phyloP scores from a whole-genome alignment of 2,888 invertebrate genomes.

The Euplexia lucipara region DNA sequence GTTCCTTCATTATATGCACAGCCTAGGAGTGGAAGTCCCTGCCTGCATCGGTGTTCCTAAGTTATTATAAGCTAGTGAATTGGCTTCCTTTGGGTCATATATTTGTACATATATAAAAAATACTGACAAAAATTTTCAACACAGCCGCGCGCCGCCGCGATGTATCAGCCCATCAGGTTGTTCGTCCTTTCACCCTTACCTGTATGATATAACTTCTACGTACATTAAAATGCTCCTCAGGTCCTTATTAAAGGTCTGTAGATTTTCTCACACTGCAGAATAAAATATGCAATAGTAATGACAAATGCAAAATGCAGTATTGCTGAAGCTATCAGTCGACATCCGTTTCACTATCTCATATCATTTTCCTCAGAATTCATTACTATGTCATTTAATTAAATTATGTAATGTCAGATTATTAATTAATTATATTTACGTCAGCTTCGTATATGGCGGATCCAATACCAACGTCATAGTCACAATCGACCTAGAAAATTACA shows the following conservation, averaged over 20 bases:
- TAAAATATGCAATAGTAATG: neutral
- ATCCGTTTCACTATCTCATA: conserved; percentile 39
- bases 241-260: neutral
- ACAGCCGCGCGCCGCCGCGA: too few species aligned
- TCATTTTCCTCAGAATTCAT: conserved; percentile 14
- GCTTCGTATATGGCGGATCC: conserved; percentile 52
- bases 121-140: too few species aligned
- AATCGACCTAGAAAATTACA: conserved; percentile 75
- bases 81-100: too few species aligned
- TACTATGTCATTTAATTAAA: conserved; percentile 12
- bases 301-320: conserved; percentile 25
- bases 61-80: too few species aligned
- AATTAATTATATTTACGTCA: conserved; percentile 35
- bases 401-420: conserved; percentile 41
- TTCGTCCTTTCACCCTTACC: too few species aligned
- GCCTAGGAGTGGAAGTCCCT: too few species aligned
- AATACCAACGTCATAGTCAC: conserved; percentile 59
- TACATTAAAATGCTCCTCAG: too few species aligned
- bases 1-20: too few species aligned
- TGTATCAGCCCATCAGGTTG: too few species aligned
- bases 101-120: too few species aligned
- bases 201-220: too few species aligned
- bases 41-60: too few species aligned
- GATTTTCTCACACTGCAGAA: conserved; percentile 10
- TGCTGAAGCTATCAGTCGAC: conserved; percentile 32